Evolutionary conservation across 2,113 vertebrate genomes (phyloP).

Genomic region (Alaudala cheleensis): DNA sequence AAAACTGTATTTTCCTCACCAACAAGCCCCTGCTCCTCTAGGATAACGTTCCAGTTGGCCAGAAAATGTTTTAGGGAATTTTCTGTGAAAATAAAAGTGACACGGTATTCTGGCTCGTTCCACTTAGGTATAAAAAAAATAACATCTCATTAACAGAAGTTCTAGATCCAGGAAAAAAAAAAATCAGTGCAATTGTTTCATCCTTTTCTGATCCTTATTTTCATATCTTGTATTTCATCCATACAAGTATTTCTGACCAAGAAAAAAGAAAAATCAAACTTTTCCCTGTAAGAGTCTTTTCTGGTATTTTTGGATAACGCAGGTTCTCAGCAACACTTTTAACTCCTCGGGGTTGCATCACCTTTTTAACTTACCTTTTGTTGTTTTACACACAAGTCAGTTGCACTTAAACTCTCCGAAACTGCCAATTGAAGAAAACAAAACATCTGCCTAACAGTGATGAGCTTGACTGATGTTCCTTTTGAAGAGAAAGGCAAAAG

Average conservation of each 20-base stretch:
- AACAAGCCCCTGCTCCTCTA: not conserved
- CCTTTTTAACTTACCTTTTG: not conserved
- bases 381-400: not conserved
- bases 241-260: not conserved
- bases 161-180: not conserved
- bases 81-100: not conserved
- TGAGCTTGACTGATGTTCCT: conserved; percentile 7
- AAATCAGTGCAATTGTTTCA: not conserved
- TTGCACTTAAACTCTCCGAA: not conserved
- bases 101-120: not conserved
- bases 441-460: not conserved
- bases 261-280: not conserved
- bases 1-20: not conserved
- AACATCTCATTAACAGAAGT: not conserved
- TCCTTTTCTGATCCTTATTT: not conserved
- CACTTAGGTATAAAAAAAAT: not conserved
- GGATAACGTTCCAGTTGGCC: not conserved
- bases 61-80: not conserved
- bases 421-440: not conserved
- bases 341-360: not conserved
- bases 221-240: not conserved
- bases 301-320: not conserved
- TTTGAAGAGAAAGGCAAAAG: conserved; percentile 26
- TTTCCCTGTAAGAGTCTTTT: not conserved
- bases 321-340: not conserved